Evolutionary conservation across 1,140 invertebrate species (phyloP).

Genomic region (Drosophila takahashii): DNA sequence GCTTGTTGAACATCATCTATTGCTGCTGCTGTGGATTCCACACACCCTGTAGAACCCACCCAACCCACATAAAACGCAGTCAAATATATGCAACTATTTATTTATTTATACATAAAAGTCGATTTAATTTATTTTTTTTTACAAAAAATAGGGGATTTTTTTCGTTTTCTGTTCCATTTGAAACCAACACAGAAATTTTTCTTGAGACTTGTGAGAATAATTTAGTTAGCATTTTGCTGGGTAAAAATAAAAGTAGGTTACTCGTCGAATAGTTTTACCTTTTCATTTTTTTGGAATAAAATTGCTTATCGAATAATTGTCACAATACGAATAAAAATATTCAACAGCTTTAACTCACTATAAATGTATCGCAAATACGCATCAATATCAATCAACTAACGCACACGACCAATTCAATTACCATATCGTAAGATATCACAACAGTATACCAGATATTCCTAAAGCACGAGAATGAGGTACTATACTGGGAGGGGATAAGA

Average conservation of each 20-base stretch:
- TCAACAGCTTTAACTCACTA: conserved; percentile 73
- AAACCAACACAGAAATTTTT: conserved; percentile 65
- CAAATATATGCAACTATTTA: conserved; percentile 46
- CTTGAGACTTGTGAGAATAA: conserved; percentile 45
- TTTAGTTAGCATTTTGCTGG: not conserved
- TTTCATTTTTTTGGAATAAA: conserved; percentile 40
- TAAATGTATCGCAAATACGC: conserved; percentile 60
- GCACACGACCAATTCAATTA: conserved; percentile 56
- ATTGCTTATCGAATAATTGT: conserved; percentile 77
- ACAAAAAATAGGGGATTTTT: conserved; percentile 65
- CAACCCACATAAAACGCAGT: not conserved
- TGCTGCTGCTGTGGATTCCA: conserved; percentile 78
- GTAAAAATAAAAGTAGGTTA: conserved; percentile 34
- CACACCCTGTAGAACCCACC: too few species aligned
- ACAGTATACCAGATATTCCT: conserved; percentile 73
- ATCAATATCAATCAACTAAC: conserved; percentile 61
- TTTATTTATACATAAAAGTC: conserved; percentile 77
- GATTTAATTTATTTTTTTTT: conserved; percentile 59
- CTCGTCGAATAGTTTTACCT: conserved; percentile 1
- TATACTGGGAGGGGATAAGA: conserved; percentile 27
- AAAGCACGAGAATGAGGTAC: conserved; percentile 71
- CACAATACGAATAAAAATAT: conserved; percentile 77
- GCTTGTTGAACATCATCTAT: conserved; percentile 87
- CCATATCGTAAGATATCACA: conserved; percentile 73
- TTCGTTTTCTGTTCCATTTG: conserved; percentile 56